These are phyloP conservation scores for Tenebrosternarchus preto DNA, from an alignment of 2,113 vertebrate genomes.

Conservation along the genomic window DNA sequence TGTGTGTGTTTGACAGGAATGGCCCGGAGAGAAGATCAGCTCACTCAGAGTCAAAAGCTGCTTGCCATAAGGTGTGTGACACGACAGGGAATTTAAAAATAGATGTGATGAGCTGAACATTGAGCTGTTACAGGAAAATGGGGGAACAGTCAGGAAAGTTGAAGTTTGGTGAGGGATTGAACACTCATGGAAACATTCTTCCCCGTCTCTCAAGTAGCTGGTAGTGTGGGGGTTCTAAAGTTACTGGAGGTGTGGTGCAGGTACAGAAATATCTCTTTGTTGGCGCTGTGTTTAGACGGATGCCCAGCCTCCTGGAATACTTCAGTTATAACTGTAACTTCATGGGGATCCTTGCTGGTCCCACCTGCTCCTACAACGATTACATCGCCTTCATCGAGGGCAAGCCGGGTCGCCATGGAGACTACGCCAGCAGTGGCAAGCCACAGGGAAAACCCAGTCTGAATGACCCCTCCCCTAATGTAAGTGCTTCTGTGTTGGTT, in stretches of 20 bases:
- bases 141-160: no score
- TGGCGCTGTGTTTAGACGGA: conserved; percentile 75
- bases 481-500: conserved; percentile 54
- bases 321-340: conserved; percentile 97
- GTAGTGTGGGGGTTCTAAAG: neutral
- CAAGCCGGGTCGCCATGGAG: conserved; percentile 74
- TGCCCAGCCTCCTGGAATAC: conserved; percentile 93
- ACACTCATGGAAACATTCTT: no score
- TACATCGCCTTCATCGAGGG: conserved; percentile 95
- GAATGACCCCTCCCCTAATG: conserved; percentile 86
- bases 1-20: conserved; percentile 74
- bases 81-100: neutral
- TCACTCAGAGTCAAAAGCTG: conserved; percentile 84
- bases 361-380: conserved; percentile 93
- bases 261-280: neutral
- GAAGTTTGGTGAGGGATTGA: no score
- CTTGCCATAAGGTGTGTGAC: conserved; percentile 86
- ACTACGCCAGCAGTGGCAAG: conserved; percentile 73
- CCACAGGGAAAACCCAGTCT: conserved; percentile 71
- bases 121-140: no score
- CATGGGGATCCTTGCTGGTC: conserved; percentile 93
- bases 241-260: neutral
- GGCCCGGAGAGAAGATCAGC: conserved; percentile 87
- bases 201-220: neutral
- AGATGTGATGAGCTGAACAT: no score